Evolutionary conservation across 2,797 vertebrate genomes (phyloP).

Genomic region (Amblyopsis hoosieri): DNA sequence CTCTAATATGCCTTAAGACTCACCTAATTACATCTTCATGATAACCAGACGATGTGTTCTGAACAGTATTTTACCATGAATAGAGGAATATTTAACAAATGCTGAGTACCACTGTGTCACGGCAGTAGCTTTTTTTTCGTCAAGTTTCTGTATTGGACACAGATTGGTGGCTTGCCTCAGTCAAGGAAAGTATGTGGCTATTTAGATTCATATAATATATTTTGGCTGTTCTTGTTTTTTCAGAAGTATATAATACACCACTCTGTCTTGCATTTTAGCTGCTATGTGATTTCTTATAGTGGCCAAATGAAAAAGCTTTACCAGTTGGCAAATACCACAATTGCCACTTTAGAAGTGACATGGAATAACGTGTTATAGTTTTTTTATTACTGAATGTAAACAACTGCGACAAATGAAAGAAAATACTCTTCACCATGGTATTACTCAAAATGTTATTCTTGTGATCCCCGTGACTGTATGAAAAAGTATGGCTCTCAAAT

Average conservation of each 20-base stretch:
- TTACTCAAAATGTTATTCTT: too few relatives aligned
- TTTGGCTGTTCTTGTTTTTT: constrained; percentile 49
- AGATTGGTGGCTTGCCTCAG: constrained; percentile 59
- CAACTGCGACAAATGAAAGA: not conserved
- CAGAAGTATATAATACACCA: constrained; percentile 7
- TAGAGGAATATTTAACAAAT: constrained; percentile 52
- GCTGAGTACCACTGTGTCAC: constrained; percentile 36
- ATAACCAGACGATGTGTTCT: constrained; percentile 36
- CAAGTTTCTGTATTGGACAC: constrained; percentile 71
- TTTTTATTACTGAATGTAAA: not conserved
- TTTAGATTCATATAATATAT: constrained; percentile 61
- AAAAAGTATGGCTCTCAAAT: too few relatives aligned
- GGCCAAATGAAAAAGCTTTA: not conserved
- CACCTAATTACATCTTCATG: constrained; percentile 42
- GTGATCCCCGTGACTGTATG: too few relatives aligned
- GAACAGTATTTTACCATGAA: constrained; percentile 47
- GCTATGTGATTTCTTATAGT: constrained; percentile 16
- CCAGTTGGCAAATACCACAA: constrained; percentile 1
- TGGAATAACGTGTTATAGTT: not conserved
- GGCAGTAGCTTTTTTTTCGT: constrained; percentile 62
- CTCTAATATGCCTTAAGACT: constrained; percentile 23
- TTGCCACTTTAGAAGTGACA: not conserved
- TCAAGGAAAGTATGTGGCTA: constrained; percentile 58
- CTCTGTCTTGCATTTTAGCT: not conserved
- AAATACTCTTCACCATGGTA: too few relatives aligned